phyloP scores from a whole-genome alignment of 2,888 invertebrate species.

The Catocala sponsa region DNA sequence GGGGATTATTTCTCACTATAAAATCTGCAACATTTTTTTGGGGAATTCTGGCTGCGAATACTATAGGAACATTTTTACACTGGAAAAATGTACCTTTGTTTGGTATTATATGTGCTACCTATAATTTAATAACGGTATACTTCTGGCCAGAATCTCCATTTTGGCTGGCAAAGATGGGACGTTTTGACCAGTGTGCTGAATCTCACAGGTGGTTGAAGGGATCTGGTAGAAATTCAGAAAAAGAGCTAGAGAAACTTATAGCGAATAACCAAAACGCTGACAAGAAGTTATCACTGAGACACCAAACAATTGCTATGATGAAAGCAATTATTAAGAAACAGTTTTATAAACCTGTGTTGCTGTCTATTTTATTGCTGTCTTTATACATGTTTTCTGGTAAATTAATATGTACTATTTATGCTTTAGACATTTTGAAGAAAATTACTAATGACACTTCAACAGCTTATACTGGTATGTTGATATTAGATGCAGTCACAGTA shows the following conservation, averaged over 20 bases:
- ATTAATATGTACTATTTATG: conserved; percentile 52
- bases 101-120: conserved; percentile 39
- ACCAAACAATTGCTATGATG: background rate
- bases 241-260: conserved; percentile 29
- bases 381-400: conserved; percentile 60
- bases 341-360: conserved; percentile 53
- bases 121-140: conserved; percentile 32
- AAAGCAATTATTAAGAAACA: conserved; percentile 18
- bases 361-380: conserved; percentile 43
- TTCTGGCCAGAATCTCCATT: conserved; percentile 60
- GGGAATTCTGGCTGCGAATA: conserved; percentile 46
- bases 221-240: conserved; percentile 29
- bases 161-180: conserved; percentile 42
- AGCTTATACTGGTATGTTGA: conserved; percentile 54
- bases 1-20: conserved; percentile 51
- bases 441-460: conserved; percentile 50
- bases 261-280: background rate
- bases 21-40: conserved; percentile 46
- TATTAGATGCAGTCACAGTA: conserved; percentile 58
- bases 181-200: conserved; percentile 27
- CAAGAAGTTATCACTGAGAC: background rate
- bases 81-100: conserved; percentile 52
- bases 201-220: conserved; percentile 52
- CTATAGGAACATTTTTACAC: conserved; percentile 55
- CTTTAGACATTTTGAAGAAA: conserved; percentile 57